Conservation (phyloP, 2,113 vertebrate genomes). For the Lamprotornis superbus region DNA sequence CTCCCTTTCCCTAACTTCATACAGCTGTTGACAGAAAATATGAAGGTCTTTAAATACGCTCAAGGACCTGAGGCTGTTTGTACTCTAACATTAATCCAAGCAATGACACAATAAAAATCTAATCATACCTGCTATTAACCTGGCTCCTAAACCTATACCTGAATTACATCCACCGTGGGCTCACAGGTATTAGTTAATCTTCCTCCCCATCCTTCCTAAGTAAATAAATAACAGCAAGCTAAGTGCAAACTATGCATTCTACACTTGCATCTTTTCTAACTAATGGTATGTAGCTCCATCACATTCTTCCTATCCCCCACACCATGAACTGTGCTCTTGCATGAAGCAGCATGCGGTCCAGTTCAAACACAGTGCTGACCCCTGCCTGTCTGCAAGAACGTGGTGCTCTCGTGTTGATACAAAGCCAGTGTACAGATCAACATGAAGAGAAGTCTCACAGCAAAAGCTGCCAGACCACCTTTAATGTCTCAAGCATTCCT, state of each 20-base stretch:
- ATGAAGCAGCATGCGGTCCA: neutral
- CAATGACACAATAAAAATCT: conserved; percentile 32
- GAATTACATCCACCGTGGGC: neutral
- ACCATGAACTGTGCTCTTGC: neutral
- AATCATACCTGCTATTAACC: neutral
- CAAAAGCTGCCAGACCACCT: conserved; percentile 45
- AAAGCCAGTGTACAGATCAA: neutral
- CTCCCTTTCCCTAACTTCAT: conserved; percentile 35
- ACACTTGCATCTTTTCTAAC: neutral
- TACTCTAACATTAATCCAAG: neutral
- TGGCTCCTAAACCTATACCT: neutral
- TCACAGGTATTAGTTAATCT: neutral
- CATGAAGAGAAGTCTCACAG: neutral
- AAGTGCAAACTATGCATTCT: neutral
- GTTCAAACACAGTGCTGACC: neutral
- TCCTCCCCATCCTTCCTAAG: neutral
- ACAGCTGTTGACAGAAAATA: conserved; percentile 40
- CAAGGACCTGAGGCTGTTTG: neutral
- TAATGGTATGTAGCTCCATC: neutral
- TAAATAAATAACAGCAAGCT: neutral
- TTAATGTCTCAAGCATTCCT: conserved; percentile 44
- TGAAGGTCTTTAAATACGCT: conserved; percentile 22
- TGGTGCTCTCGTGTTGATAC: neutral
- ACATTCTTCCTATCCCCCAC: neutral
- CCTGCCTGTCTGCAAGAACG: neutral